Conservation (phyloP, 2,888 invertebrate species). For the Onthophagus sagittarius region DNA sequence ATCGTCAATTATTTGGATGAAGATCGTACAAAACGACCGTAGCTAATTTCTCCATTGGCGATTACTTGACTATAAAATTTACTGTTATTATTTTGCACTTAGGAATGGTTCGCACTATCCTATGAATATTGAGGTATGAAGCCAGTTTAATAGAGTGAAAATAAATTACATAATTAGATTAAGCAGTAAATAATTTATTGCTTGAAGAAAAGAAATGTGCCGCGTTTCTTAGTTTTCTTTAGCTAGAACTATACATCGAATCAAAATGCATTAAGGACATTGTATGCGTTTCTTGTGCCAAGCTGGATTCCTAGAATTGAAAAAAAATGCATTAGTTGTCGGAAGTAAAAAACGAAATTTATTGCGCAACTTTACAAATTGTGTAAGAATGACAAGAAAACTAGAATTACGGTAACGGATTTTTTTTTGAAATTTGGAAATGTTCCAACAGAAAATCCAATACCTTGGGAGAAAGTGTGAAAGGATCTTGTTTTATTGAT, state of each 20-base stretch:
- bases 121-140: background rate
- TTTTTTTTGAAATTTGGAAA: too few relatives aligned
- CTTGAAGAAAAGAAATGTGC: too few relatives aligned
- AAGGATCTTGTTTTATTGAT: too few relatives aligned
- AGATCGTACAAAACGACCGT: background rate
- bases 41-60: background rate
- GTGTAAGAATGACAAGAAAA: too few relatives aligned
- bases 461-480: too few relatives aligned
- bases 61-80: background rate
- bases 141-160: background rate
- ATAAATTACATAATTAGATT: background rate
- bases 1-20: background rate
- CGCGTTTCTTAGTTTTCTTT: background rate
- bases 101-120: background rate
- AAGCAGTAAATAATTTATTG: background rate
- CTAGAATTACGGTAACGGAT: too few relatives aligned
- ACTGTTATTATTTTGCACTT: background rate
- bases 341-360: too few relatives aligned
- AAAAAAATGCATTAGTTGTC: too few relatives aligned
- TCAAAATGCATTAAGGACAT: background rate
- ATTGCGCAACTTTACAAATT: too few relatives aligned
- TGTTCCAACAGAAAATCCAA: too few relatives aligned
- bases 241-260: background rate
- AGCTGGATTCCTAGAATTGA: too few relatives aligned
- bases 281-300: too few relatives aligned